Base-by-base conservation (phyloP, 1,140 invertebrate genomes). In the Sminthurinus signatus region DNA sequence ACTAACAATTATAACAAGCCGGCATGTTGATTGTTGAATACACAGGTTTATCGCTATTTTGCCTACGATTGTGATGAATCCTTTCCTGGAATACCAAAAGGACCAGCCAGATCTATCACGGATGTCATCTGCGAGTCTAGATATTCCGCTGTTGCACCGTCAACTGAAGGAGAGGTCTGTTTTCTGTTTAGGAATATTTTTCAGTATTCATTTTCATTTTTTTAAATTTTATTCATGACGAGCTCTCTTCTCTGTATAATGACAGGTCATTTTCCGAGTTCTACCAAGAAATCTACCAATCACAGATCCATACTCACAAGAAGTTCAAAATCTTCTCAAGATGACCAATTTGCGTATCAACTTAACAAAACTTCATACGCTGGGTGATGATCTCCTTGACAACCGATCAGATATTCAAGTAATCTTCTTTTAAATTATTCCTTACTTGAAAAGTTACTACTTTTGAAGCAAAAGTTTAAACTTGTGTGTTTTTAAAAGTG, bases 311-410 rank as follows among this genome's bases (percentile, higher is more conserved):
- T 97, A 95, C 76, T 88, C 88, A 51, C 80, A 86, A 73, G 86
- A 94, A 75, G 89, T 96, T 0, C 91, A 96, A 78, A 88, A 94
- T 75, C 78, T 97, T 64, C 78, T 97, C 36, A 93, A 93, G 76
- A 91, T 96, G 79, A 98, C 94, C 0, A 97, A 97, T 78, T 78
- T 98, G 28, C 79, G 94, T 72, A 87, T 98, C 43, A 93, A 94
- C 76, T 92, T 98, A 75, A 95, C 90, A 0, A 91, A 91, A 77
- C 80, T 97, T 5, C 93, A 96, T 75, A 96, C 93, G 25, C 81
- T 98, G 29, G 94, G 94, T 56, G 93, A 97, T 77, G 91, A 95
- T 79, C 80, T 94, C 51, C 78, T 97, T 31, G 92, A 96, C 75
- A 87, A 85, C 73, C 79, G 88, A 67, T 75, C 83, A 50, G 89